Evolutionary conservation across 2,797 vertebrate species (phyloP).

Genomic region (Arnoldichthys spilopterus): DNA sequence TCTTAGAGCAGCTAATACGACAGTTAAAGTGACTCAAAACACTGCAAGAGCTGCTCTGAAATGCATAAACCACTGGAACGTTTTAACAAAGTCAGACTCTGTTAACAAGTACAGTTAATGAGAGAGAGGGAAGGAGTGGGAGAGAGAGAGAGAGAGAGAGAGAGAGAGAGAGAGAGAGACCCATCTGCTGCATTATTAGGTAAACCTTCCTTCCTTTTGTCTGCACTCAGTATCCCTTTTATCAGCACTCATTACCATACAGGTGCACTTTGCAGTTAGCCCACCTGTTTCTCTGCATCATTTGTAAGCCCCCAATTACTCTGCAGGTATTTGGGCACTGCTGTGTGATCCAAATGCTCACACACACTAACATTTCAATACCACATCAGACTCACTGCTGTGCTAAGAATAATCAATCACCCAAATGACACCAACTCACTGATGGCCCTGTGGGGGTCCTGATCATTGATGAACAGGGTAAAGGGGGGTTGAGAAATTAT

Average conservation of each 20-base stretch:
- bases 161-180: slow-evolving; percentile 8
- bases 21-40: slow-evolving; percentile 13
- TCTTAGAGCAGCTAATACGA: neutral
- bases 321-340: too few relatives aligned
- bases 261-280: neutral
- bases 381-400: neutral
- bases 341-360: too few relatives aligned
- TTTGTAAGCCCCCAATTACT: neutral
- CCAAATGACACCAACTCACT: neutral
- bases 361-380: neutral
- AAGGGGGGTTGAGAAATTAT: neutral
- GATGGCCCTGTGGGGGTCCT: too few relatives aligned
- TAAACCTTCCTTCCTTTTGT: neutral
- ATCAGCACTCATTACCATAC: neutral
- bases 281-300: neutral
- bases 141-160: slow-evolving; percentile 4
- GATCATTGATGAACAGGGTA: neutral
- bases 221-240: neutral
- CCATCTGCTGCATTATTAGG: neutral
- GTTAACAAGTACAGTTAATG: slow-evolving; percentile 48
- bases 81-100: slow-evolving; percentile 46
- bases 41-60: slow-evolving; percentile 12
- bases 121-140: slow-evolving; percentile 10
- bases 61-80: slow-evolving; percentile 22
- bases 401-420: neutral